These are phyloP conservation scores for Hirtodrosophila confusa DNA, from an alignment of 2,888 invertebrate genomes.

Conservation along the genomic window DNA sequence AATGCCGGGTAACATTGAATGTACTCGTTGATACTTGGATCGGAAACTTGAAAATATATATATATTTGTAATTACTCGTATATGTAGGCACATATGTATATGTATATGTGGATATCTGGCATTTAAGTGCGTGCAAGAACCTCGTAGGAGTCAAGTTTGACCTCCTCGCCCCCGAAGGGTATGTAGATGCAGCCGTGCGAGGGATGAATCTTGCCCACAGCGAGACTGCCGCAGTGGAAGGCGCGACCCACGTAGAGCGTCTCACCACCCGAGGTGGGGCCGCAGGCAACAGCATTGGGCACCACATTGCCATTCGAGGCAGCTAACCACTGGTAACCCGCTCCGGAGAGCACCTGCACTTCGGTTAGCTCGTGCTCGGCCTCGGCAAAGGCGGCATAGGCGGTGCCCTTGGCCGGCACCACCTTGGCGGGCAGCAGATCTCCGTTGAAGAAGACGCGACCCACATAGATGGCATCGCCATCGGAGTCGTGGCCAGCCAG, in stretches of 20 bases:
- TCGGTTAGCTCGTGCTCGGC: conserved; percentile 85
- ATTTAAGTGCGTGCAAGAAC: conserved; percentile 85
- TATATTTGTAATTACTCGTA: too few relatives aligned
- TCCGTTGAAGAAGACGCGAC: conserved; percentile 67
- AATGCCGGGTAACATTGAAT: too few relatives aligned
- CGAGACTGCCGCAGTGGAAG: conserved; percentile 83
- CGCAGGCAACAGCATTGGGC: conserved; percentile 66
- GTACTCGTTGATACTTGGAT: too few relatives aligned
- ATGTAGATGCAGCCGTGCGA: conserved; percentile 88
- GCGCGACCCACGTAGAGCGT: conserved; percentile 85
- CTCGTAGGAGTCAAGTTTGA: conserved; percentile 88
- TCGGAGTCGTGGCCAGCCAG: conserved; percentile 69
- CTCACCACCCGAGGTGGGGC: conserved; percentile 85
- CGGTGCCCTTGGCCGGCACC: conserved; percentile 85
- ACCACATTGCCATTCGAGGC: conserved; percentile 62
- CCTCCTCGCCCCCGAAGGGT: conserved; percentile 88
- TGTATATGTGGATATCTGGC: too few relatives aligned
- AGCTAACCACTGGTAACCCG: conserved; percentile 73
- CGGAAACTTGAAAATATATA: too few relatives aligned
- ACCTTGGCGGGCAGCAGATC: conserved; percentile 87
- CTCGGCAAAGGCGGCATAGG: conserved; percentile 85
- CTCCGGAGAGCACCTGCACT: conserved; percentile 83
- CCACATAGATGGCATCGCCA: conserved; percentile 73
- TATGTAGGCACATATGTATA: too few relatives aligned
- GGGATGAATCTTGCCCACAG: conserved; percentile 86